Percentiles rank a stretch among this genome's conserved stretches.
Conservation (phyloP, 2,888 invertebrate species). For the Ophioninae sp. region DNA sequence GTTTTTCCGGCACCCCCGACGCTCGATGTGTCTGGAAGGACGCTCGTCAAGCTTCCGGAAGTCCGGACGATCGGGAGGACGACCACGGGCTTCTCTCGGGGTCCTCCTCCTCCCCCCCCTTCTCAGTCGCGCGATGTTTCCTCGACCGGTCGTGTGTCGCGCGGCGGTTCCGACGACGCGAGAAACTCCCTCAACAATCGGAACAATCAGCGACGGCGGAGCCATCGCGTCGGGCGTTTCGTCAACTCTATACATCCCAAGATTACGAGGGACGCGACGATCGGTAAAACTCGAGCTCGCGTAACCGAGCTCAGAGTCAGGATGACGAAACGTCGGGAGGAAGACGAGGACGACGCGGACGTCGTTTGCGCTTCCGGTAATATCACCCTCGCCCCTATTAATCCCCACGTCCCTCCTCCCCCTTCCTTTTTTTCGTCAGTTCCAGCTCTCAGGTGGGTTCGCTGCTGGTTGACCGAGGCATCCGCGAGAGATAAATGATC, state of each 20-base stretch:
- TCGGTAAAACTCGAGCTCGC: conserved; percentile 62
- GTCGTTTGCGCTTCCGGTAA: conserved; percentile 67
- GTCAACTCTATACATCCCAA: conserved; percentile 71
- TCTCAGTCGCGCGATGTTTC: conserved; percentile 46
- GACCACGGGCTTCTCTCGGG: conserved; percentile 37
- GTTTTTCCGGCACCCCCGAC: conserved; percentile 77
- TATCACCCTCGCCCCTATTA: neutral
- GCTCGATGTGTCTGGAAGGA: conserved; percentile 66
- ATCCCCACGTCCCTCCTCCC: neutral
- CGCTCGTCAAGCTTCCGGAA: conserved; percentile 69
- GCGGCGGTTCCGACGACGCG: conserved; percentile 40
- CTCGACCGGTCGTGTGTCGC: conserved; percentile 58
- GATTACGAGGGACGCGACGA: conserved; percentile 30
- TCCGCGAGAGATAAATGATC: too few species aligned
- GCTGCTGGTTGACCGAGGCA: too few species aligned
- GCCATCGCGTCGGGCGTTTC: conserved; percentile 59
- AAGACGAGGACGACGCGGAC: conserved; percentile 66
- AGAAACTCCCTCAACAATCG: conserved; percentile 43
- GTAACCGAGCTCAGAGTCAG: conserved; percentile 72
- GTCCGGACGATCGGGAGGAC: conserved; percentile 60
- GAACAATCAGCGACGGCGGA: conserved; percentile 58
- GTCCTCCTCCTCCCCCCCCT: conserved; percentile 45
- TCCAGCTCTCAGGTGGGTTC: too few species aligned
- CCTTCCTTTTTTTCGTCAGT: neutral
- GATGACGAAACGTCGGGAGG: conserved; percentile 73